These are phyloP conservation scores for Hoplias malabaricus DNA, from an alignment of 2,113 vertebrate species.

Conservation along the genomic window DNA sequence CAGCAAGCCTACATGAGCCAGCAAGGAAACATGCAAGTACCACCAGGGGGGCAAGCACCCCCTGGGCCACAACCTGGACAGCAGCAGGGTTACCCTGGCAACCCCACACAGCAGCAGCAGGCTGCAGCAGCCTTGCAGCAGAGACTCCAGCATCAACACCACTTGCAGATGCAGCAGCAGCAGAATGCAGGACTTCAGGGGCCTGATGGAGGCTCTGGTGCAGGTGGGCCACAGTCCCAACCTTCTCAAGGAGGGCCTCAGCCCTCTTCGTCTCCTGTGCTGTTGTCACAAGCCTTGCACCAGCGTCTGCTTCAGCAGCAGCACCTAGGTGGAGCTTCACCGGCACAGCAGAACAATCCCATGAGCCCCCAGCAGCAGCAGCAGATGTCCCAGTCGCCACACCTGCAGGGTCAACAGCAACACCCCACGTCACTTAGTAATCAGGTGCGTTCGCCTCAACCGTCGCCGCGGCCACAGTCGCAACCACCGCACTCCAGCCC, in stretches of 20 bases:
- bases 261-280: conserved; percentile 62
- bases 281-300: conserved; percentile 86
- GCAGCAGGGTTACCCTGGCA: conserved; percentile 74
- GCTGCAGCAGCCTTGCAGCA: conserved; percentile 69
- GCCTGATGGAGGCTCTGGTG: conserved; percentile 61
- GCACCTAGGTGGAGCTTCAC: conserved; percentile 73
- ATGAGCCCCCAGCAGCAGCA: conserved; percentile 84
- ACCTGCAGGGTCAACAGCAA: conserved; percentile 88
- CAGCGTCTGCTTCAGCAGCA: conserved; percentile 81
- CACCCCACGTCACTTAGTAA: conserved; percentile 85
- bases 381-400: conserved; percentile 75
- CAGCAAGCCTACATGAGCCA: conserved; percentile 88
- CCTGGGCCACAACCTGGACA: conserved; percentile 67
- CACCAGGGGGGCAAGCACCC: conserved; percentile 76
- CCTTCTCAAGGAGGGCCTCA: conserved; percentile 63
- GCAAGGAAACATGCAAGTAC: conserved; percentile 65
- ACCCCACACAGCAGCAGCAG: conserved; percentile 72
- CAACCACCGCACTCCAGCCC: conserved; percentile 97
- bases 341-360: conserved; percentile 87
- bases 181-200: conserved; percentile 67
- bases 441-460: conserved; percentile 96
- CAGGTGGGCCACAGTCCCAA: conserved; percentile 83
- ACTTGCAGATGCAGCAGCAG: conserved; percentile 68
- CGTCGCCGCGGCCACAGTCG: conserved; percentile 90
- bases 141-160: conserved; percentile 72